A percentile compares a stretch with the other conserved stretches of the same genome.
Conservation (phyloP, 2,113 vertebrate genomes). For the Pontoporia blainvillei region DNA sequence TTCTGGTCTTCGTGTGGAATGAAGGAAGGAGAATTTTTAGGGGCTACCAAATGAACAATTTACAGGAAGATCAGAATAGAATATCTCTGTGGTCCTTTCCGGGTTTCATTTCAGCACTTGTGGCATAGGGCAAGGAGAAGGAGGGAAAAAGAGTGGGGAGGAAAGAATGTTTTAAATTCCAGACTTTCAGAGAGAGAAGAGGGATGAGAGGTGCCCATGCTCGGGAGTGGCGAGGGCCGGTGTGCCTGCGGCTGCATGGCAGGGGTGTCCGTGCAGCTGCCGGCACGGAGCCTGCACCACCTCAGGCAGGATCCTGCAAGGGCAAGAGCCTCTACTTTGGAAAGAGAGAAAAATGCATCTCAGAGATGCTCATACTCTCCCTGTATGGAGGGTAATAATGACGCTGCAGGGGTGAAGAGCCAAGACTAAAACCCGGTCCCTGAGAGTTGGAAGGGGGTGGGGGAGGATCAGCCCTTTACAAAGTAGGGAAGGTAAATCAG, state of each 20-base stretch:
- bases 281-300: accelerated
- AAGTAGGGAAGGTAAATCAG: not conserved
- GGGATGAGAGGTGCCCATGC: not conserved
- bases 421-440: not conserved
- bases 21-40: not conserved
- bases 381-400: accelerated
- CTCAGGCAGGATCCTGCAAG: not conserved
- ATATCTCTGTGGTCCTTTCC: too few species aligned
- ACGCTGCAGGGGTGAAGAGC: accelerated
- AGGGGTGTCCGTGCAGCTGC: accelerated
- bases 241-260: accelerated
- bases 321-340: not conserved
- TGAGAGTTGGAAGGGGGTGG: accelerated
- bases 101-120: not conserved
- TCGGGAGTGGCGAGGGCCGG: accelerated
- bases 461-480: not conserved
- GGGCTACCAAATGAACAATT: not conserved
- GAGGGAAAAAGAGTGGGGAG: not conserved
- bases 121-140: not conserved
- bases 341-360: not conserved
- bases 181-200: not conserved
- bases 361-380: accelerated
- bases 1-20: not conserved
- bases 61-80: not conserved
- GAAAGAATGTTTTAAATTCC: not conserved